Percentiles rank a stretch among this genome's conserved stretches.
These are phyloP conservation scores for Coracias cyanogaster DNA, from an alignment of 2,797 vertebrate genomes.

Conservation along the genomic window DNA sequence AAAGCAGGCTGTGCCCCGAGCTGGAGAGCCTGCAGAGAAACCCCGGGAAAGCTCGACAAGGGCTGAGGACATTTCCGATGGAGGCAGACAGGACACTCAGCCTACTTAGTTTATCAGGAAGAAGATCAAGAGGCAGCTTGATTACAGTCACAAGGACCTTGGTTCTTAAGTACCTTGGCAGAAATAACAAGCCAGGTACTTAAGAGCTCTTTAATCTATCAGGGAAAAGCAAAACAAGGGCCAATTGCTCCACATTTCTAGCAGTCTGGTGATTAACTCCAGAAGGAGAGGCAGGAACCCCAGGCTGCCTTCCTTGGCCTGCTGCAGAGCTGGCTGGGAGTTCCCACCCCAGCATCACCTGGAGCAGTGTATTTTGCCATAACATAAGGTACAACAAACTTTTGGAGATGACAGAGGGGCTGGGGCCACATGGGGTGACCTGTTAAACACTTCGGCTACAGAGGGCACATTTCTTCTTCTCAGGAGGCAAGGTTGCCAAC, in stretches of 20 bases:
- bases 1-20: background rate
- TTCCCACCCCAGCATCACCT: background rate
- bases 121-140: conserved; percentile 63
- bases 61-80: background rate
- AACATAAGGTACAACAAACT: background rate
- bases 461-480: conserved; percentile 79
- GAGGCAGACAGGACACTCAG: conserved; percentile 35
- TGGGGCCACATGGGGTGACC: background rate
- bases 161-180: conserved; percentile 19
- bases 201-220: conserved; percentile 62
- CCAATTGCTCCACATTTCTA: conserved; percentile 41
- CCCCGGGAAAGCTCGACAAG: accelerated
- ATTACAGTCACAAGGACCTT: conserved; percentile 59
- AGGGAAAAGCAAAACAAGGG: conserved; percentile 46
- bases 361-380: background rate
- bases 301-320: background rate
- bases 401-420: background rate
- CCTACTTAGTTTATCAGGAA: conserved; percentile 52
- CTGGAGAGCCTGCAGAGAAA: conserved; percentile 3
- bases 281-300: background rate
- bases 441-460: background rate
- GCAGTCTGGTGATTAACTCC: conserved; percentile 12
- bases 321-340: background rate
- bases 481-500: conserved; percentile 80
- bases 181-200: conserved; percentile 69